Percentiles rank a stretch among this genome's conserved stretches.
These are phyloP conservation scores for Danio albolineatus DNA, from an alignment of 2,797 vertebrate genomes.

Conservation along the genomic window DNA sequence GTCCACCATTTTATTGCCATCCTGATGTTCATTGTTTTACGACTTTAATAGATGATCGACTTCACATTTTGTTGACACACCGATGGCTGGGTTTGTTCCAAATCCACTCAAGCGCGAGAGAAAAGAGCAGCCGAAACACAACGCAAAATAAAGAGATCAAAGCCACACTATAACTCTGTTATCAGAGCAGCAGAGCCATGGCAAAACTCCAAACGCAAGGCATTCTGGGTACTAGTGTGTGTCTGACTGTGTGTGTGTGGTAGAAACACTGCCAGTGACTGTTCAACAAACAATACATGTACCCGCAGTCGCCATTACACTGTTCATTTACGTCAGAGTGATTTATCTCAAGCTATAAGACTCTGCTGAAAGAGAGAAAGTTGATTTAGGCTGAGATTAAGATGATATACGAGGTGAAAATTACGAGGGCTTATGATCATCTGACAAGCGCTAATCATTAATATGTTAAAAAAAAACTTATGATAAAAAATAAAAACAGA, in stretches of 20 bases:
- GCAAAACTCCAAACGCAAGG: constrained; percentile 59
- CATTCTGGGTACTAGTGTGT: constrained; percentile 37
- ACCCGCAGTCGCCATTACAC: neutral
- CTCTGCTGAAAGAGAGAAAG: neutral
- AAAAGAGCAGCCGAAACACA: constrained; percentile 28
- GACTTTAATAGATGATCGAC: constrained; percentile 18
- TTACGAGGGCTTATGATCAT: neutral
- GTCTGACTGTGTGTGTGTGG: constrained; percentile 6
- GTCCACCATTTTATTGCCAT: neutral
- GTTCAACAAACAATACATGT: constrained; percentile 20
- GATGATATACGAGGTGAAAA: neutral
- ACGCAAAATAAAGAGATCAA: constrained; percentile 64
- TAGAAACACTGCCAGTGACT: constrained; percentile 15
- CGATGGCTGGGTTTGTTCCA: constrained; percentile 25
- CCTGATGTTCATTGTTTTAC: constrained; percentile 5
- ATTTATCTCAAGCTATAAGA: neutral
- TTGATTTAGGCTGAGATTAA: neutral
- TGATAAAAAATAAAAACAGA: too few relatives aligned
- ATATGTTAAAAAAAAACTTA: too few relatives aligned
- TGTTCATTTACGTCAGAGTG: neutral
- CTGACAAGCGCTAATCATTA: too few relatives aligned
- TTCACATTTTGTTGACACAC: constrained; percentile 28
- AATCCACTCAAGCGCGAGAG: neutral
- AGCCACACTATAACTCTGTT: constrained; percentile 69
- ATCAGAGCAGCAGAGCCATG: constrained; percentile 63